Evolutionary conservation across 2,113 vertebrate species (phyloP).

Genomic region (Neopipo cinnamomea): DNA sequence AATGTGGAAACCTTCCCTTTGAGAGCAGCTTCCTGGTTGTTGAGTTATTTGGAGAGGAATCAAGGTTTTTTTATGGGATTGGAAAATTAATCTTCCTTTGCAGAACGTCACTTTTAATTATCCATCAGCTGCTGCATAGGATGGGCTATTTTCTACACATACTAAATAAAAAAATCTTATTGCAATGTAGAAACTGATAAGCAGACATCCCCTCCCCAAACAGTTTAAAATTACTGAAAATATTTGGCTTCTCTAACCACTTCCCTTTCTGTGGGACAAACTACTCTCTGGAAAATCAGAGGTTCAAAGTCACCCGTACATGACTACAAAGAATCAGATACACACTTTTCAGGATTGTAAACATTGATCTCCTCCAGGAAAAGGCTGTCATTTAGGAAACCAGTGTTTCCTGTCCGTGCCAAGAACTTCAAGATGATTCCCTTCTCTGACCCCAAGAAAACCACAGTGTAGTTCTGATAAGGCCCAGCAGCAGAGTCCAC

Average conservation of each 20-base stretch:
- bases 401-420: slow-evolving; percentile 87
- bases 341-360: slow-evolving; percentile 96
- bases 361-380: slow-evolving; percentile 96
- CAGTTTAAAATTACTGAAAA: background rate
- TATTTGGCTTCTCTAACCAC: background rate
- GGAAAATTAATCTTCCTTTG: slow-evolving; percentile 48
- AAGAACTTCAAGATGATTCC: slow-evolving; percentile 97
- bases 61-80: slow-evolving; percentile 19
- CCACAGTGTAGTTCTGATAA: slow-evolving; percentile 89
- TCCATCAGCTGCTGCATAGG: background rate
- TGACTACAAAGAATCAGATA: slow-evolving; percentile 53
- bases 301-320: slow-evolving; percentile 14
- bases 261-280: background rate
- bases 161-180: background rate
- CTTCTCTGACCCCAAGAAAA: slow-evolving; percentile 96
- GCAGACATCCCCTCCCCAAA: slow-evolving; percentile 17
- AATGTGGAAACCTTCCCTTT: background rate
- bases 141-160: background rate
- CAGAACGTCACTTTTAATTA: slow-evolving; percentile 37
- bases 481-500: slow-evolving; percentile 92
- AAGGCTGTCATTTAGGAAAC: slow-evolving; percentile 94
- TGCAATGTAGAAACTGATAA: slow-evolving; percentile 5
- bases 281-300: background rate
- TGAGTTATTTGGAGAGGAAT: slow-evolving; percentile 35
- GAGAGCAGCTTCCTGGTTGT: background rate